Evolutionary conservation across 2,113 vertebrate genomes (phyloP), one percentile per base, ranked within the genome.

Genomic region (Collichthys lucidus): DNA sequence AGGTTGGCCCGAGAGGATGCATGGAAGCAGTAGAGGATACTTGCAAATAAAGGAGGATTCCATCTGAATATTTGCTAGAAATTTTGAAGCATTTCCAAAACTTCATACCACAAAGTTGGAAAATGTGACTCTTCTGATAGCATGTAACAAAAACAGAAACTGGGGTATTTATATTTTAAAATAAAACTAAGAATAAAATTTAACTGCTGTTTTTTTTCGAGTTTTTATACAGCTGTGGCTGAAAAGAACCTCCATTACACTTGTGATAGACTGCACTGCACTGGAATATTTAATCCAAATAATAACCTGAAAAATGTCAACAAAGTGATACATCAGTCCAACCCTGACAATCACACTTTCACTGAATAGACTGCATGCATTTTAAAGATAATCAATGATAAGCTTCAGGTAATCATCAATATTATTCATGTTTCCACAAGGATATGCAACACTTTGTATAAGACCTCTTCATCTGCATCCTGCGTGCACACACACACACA

Each of bases 321-420:
- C 88, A 76, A 69, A 53, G 74, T 82, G 63, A 87, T 90, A 26
- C 42, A 84, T 80, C 72, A 76, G 68, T 42, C 64, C 40, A 74
- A 55, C 78, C 57, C 50, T 66, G 65, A 79, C 77, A 77, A 86
- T 83, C 64, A 71, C 49, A 78, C 65, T 81, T 69, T 76, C 47
- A 77, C 22, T 76, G 49, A 81, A 83, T 55, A 76, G 47, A 72
- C 40, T 80, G 72, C 66, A 40, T 77, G 35, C 70, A 77, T 92
- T 85, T 83, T 79, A 89, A 64, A 79, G 31, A 74, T 60, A 88
- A 91, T 92, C 90, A 89, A 89, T 89, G 46, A 60, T 46, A 40
- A 60, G 87, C 86, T 90, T 62, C 84, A 75, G 79, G 80, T 91
- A 77, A 88, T 87, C 86, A 85, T 91, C 84, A 85, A 86, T 89